Evolutionary conservation across 1,140 invertebrate species (phyloP).

Genomic region (Wiebesia pumilae): DNA sequence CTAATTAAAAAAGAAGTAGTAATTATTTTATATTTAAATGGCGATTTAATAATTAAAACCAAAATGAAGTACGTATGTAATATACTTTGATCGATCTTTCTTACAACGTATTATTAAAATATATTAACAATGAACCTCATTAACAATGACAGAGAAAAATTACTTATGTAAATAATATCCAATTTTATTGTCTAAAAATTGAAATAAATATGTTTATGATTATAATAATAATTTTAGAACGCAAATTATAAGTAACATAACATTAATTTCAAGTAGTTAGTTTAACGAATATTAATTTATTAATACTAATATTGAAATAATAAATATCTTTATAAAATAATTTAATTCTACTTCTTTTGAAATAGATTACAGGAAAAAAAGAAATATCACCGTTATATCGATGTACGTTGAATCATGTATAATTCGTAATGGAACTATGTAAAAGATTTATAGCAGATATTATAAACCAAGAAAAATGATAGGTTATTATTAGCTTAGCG

Average conservation of each 20-base stretch:
- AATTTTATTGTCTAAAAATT: neutral
- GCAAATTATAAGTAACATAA: neutral
- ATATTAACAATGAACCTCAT: too few relatives aligned
- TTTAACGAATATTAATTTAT: too few relatives aligned
- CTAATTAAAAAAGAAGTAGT: too few relatives aligned
- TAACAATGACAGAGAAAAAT: too few relatives aligned
- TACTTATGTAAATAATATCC: too few relatives aligned
- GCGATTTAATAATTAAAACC: too few relatives aligned
- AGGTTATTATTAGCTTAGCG: neutral
- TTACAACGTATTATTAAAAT: too few relatives aligned
- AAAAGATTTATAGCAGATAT: neutral
- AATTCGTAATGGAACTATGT: neutral
- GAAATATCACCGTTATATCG: conserved; percentile 2
- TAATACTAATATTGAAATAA: too few relatives aligned
- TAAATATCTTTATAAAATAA: neutral
- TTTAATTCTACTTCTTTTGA: neutral
- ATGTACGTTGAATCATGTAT: neutral
- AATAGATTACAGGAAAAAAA: neutral
- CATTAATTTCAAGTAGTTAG: neutral
- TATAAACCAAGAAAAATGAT: neutral
- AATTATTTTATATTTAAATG: too few relatives aligned
- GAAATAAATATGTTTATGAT: neutral
- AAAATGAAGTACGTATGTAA: too few relatives aligned
- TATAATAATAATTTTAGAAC: neutral
- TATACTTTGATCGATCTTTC: too few relatives aligned